Conservation (phyloP, 2,797 vertebrate genomes). For the Oryzias dopingdopingensis region DNA sequence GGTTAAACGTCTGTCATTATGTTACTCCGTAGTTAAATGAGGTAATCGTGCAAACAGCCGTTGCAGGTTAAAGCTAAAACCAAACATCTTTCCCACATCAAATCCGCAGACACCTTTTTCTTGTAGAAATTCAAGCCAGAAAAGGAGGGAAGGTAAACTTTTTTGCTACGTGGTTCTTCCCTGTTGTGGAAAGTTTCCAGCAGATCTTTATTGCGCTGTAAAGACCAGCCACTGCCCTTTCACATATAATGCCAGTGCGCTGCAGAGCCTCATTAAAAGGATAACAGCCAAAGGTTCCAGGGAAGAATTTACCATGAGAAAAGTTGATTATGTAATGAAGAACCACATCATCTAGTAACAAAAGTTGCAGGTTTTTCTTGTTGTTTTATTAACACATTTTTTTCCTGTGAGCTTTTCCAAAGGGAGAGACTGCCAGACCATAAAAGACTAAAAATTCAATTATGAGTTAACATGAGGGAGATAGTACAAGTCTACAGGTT, state of each 20-base stretch:
- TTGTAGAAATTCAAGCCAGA: conserved; percentile 13
- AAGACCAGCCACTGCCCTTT: conserved; percentile 36
- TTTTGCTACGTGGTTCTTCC: conserved; percentile 4
- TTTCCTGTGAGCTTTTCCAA: background rate
- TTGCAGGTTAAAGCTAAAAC: conserved; percentile 39
- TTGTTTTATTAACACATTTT: background rate
- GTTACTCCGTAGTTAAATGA: conserved; percentile 59
- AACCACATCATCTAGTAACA: conserved; percentile 17
- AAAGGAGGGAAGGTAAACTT: conserved; percentile 15
- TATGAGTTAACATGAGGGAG: no score
- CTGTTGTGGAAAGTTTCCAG: conserved; percentile 19
- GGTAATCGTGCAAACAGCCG: conserved; percentile 54
- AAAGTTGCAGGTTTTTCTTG: conserved; percentile 1
- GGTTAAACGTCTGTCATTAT: conserved; percentile 60
- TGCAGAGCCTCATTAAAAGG: conserved; percentile 40
- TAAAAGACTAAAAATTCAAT: background rate
- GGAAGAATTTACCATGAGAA: conserved; percentile 33
- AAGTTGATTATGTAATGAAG: conserved; percentile 46
- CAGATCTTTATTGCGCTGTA: conserved; percentile 15
- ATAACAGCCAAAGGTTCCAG: conserved; percentile 28
- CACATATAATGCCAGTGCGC: conserved; percentile 25
- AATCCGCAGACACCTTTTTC: conserved; percentile 22
- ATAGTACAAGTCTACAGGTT: conserved; percentile 2
- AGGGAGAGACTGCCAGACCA: conserved; percentile 28
- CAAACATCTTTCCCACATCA: conserved; percentile 30